Conservation (phyloP, 2,888 invertebrate species). For the Miltochrista miniata region DNA sequence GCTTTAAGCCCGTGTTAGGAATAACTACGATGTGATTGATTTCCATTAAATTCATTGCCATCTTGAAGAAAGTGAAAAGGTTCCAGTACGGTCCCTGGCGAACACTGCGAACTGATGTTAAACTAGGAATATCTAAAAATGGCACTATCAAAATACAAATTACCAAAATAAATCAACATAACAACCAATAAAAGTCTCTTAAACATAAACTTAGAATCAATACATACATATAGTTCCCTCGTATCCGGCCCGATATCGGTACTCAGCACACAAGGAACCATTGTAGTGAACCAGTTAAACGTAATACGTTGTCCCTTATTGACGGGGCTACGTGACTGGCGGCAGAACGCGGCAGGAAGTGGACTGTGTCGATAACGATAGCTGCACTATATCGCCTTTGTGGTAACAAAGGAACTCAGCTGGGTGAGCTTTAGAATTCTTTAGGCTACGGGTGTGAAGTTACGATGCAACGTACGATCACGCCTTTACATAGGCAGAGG, state of each 20-base stretch:
- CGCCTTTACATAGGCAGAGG: too few relatives aligned
- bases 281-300: slow-evolving; percentile 25
- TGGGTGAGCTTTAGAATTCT: slow-evolving; percentile 21
- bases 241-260: slow-evolving; percentile 53
- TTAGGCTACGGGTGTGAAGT: slow-evolving; percentile 5
- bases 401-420: slow-evolving; percentile 28
- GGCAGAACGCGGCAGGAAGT: slow-evolving; percentile 50
- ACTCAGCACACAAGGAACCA: slow-evolving; percentile 18
- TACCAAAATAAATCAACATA: slow-evolving; percentile 17
- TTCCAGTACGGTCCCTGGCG: too few relatives aligned
- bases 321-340: slow-evolving; percentile 51
- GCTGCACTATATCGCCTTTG: slow-evolving; percentile 35
- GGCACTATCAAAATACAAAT: not conserved
- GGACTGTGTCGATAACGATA: slow-evolving; percentile 53
- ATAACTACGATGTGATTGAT: too few relatives aligned
- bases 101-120: too few relatives aligned
- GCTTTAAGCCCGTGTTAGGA: too few relatives aligned
- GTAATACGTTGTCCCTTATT: slow-evolving; percentile 50
- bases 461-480: too few relatives aligned
- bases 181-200: slow-evolving; percentile 11
- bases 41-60: too few relatives aligned
- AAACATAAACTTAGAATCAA: slow-evolving; percentile 39
- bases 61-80: too few relatives aligned
- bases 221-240: slow-evolving; percentile 38
- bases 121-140: too few relatives aligned